Base-by-base conservation (phyloP, 2,797 vertebrate species). In the Coluber constrictor region DNA sequence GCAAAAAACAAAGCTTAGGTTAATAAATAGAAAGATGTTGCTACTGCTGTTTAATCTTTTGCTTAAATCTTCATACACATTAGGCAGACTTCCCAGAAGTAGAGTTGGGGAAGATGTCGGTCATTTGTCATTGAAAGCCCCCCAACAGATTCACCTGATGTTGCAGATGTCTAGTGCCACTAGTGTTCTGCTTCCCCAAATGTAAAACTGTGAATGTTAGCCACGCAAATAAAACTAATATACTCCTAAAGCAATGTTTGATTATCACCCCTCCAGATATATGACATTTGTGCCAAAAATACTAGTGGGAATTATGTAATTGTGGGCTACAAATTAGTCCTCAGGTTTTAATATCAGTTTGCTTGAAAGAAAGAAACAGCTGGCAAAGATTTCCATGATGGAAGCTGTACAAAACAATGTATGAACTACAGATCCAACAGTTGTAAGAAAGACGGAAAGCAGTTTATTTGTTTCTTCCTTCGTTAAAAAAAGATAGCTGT, bases 121-220 rank as follows among this genome's bases (percentile, higher is more conserved):
- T 95, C 92, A 88, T 7, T 88, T 93, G 32, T 32, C 57, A 93
- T 88, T 74, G 90, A 91, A 95, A 96, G 61, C 27, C 92, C 93
- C 94, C 93, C 95, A 91, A 43, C 91, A 66, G 90, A n/a, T 92
- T 94, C 89, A 54, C 93, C 95, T 95, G 93, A 95, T 93, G 56
- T 92, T 95, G 59, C 92, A 86, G 93, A 95, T 92, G 74, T 91
- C 95, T 96, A 93, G 95, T 95, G 15, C 93, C 91, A 86, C 94
- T 0, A 90, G 0, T 55, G 90, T 95, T 92, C 37, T 93, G 92
- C 90, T 32, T 94, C 89, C 70, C 94, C 86, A 95, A 96, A 88
- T 37, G 70, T 90, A 91, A 94, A 95, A 94, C 3, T 70, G 90
- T 86, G 91, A 95, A 25, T n/a, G 15, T 88, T 43, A 10, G 51